Percentiles rank a stretch among this genome's conserved stretches.
Conservation (phyloP, 2,888 invertebrate species). For the Biston stratarius region DNA sequence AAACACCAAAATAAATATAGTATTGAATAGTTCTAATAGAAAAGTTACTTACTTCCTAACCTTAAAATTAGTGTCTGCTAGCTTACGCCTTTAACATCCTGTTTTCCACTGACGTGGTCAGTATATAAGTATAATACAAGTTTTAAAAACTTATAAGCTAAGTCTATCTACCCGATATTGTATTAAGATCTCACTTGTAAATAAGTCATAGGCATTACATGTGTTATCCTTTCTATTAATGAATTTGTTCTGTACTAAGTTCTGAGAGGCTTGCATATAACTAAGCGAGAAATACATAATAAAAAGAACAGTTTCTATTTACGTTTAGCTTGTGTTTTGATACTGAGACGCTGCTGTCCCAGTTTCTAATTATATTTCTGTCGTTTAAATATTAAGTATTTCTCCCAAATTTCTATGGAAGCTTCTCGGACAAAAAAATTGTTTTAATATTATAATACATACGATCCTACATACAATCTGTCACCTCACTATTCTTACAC, state of each 20-base stretch:
- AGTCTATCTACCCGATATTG: constrained; percentile 59
- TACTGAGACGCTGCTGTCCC: too few relatives aligned
- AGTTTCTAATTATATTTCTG: too few relatives aligned
- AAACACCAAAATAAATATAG: constrained; percentile 31
- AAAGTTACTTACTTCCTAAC: constrained; percentile 33
- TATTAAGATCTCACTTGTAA: constrained; percentile 80
- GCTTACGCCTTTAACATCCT: constrained; percentile 63
- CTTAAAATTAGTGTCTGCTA: constrained; percentile 70
- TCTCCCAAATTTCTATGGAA: too few relatives aligned
- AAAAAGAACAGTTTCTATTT: too few relatives aligned
- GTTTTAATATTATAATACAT: too few relatives aligned
- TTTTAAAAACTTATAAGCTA: constrained; percentile 70
- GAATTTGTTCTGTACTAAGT: neutral
- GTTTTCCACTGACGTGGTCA: constrained; percentile 71
- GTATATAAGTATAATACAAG: constrained; percentile 57
- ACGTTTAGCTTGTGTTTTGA: too few relatives aligned
- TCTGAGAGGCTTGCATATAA: neutral
- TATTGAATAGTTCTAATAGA: constrained; percentile 28
- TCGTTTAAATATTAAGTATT: too few relatives aligned
- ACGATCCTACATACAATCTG: neutral
- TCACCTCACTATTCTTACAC: neutral
- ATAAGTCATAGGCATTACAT: constrained; percentile 62
- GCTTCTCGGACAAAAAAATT: too few relatives aligned
- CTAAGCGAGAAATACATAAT: too few relatives aligned
- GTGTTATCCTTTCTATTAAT: constrained; percentile 17